Evolutionary conservation across 2,113 vertebrate genomes (phyloP).

Genomic region (Stomatorhinus ivindoensis): DNA sequence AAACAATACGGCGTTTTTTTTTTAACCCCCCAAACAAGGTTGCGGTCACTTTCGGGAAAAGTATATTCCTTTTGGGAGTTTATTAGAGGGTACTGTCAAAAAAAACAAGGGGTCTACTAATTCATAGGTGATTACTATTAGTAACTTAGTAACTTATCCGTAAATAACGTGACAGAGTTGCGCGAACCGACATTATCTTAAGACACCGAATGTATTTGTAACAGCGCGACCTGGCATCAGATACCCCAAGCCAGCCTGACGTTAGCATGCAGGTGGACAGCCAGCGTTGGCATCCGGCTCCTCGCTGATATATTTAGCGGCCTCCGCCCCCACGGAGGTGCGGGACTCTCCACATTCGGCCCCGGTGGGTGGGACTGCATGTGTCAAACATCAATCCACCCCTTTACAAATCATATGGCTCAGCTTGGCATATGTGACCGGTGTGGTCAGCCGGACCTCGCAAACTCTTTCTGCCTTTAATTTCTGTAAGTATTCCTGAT

Average conservation of each 20-base stretch:
- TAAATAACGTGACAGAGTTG: not conserved
- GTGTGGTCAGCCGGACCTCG: not conserved
- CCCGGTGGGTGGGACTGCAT: conserved; percentile 19
- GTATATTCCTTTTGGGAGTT: not conserved
- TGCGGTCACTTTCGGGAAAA: not conserved
- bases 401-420: not conserved
- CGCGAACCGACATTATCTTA: not conserved
- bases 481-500: conserved; percentile 4
- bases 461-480: not conserved
- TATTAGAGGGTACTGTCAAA: not conserved
- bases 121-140: not conserved
- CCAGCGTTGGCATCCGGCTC: not conserved
- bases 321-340: conserved; percentile 18
- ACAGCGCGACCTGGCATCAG: not conserved
- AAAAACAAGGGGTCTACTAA: not conserved
- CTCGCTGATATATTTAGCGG: conserved; percentile 8
- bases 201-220: not conserved
- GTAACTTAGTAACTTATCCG: not conserved
- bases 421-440: not conserved
- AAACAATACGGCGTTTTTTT: too few relatives aligned
- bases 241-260: not conserved
- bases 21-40: not conserved
- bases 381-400: not conserved
- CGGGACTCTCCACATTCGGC: conserved; percentile 24
- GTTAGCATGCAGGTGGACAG: not conserved